Percentiles rank a stretch among this genome's conserved stretches.
Conservation (phyloP, 2,888 invertebrate species). For the Nephrotoma guestfalica region DNA sequence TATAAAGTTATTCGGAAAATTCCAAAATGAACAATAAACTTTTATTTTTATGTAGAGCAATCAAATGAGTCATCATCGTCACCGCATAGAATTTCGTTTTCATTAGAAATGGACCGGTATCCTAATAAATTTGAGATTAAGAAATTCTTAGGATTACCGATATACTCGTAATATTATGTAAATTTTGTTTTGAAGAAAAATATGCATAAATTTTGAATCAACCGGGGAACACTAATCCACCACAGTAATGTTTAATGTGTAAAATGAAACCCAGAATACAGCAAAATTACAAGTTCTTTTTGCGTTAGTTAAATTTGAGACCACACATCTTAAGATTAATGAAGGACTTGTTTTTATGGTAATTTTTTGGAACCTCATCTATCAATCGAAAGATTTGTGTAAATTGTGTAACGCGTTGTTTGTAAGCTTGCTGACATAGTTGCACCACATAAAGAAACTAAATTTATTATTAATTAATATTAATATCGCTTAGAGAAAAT, state of each 20-base stretch:
- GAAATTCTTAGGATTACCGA: background rate
- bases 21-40: background rate
- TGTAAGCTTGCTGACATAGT: no score
- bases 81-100: background rate
- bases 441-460: no score
- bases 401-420: no score
- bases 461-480: no score
- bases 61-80: background rate
- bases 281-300: no score
- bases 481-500: no score
- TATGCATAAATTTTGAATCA: background rate
- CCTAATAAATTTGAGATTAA: background rate
- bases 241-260: background rate
- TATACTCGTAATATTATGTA: background rate
- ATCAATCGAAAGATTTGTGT: no score
- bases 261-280: background rate
- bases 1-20: background rate
- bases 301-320: no score
- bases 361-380: no score
- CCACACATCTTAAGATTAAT: no score
- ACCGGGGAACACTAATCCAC: background rate
- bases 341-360: no score
- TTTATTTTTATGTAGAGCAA: background rate
- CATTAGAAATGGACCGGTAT: background rate
- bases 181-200: no score